Evolutionary conservation across 2,888 invertebrate species (phyloP), one percentile per base, ranked within the genome.

Genomic region (Aproaerema taeniolella): DNA sequence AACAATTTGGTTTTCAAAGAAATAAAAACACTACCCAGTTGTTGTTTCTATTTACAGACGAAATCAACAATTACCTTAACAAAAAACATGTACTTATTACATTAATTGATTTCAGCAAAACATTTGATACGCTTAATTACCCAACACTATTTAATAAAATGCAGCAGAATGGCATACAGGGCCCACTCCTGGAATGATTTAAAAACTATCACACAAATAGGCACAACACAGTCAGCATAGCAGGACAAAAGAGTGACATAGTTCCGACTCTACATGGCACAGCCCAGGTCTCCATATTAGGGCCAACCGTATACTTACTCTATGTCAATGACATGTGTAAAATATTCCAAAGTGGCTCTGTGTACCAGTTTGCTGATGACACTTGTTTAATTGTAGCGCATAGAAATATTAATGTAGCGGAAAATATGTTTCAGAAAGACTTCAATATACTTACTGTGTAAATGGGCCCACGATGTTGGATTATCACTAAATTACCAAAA

Each of bases 1-100:
- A 28, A 10, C 43, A 43, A 30, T 43, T 28, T 16, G 43, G 43
- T 3, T 43, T 43, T 24, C 43, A 43, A 25, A 33, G 28, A 32
- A 25, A 39, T 2, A 38, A 39, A 33, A 39, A 24, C 20, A 39
- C 42, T 1, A 2, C 31, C 0, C 33, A 38, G 16, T 11, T 43
- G 9, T 14, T 43, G 10, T 36, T 16, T 25, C 26, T 31, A 25
- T 39, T 39, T 29, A 36, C 39, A 9, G 29, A 43, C 11, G 36
- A 43, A 33, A n/a, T 43, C 1, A 24, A 35, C n/a, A n/a, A n/a
- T n/a, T n/a, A n/a, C n/a, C n/a, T n/a, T n/a, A n/a, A n/a, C n/a
- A 38, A 38, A 31, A 38, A 28, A 20, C 31, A 38, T 30, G 38
- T 38, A 12, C 10, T 39, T 2, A n/a, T n/a, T n/a, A n/a, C n/a